Base-by-base conservation (phyloP, 2,797 vertebrate species). In the Darevskia mixta region DNA sequence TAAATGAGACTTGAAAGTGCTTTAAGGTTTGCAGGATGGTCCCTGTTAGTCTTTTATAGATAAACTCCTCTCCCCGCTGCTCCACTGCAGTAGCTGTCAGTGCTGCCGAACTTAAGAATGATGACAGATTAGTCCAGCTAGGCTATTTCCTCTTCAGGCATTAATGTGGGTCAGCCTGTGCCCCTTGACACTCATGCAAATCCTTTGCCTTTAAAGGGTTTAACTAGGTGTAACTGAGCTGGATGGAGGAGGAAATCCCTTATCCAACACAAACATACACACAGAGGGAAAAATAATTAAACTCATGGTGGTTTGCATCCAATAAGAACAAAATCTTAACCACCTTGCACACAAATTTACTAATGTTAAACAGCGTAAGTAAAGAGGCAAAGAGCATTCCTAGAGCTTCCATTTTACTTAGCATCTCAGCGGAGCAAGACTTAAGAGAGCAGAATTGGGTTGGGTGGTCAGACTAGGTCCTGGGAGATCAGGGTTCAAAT, bases 41-140 rank as follows among this genome's bases (percentile, higher is more conserved):
- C 13, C 25, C 55, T 17, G 7, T 20, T 45, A 15, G 27, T 38
- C 32, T 71, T 75, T 67, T 78, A 49, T 17, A 83, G n/a, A 43
- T 4, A 3, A 25, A 0, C 17, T 71, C 43, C 7, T 85, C 7
- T 25, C 8, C 8, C 9, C 1, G 0, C 43, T 25, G 1, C 64
- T 9, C 17, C 8, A 1, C 20, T 17, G 7, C 58, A 75, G 5
- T 7, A 0, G 11, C 61, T 64, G 17, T 6, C 23, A 23, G 7
- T 38, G 7, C 4, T 55, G 18, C 72, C 35, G 3, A n/a, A 10
- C 18, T 38, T 45, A 83, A 45, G 41, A 86, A 86, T 38, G 66
- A 86, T 41, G 18, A 58, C 66, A 32, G 66, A 86, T 86, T 86
- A 86, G 45, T 83, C 90, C 76, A 79, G 41, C 79, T 25, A 83